Percentiles rank a stretch among this genome's conserved stretches.
These are phyloP conservation scores for Sussaba pulchella DNA, from an alignment of 2,888 invertebrate species.

Conservation along the genomic window DNA sequence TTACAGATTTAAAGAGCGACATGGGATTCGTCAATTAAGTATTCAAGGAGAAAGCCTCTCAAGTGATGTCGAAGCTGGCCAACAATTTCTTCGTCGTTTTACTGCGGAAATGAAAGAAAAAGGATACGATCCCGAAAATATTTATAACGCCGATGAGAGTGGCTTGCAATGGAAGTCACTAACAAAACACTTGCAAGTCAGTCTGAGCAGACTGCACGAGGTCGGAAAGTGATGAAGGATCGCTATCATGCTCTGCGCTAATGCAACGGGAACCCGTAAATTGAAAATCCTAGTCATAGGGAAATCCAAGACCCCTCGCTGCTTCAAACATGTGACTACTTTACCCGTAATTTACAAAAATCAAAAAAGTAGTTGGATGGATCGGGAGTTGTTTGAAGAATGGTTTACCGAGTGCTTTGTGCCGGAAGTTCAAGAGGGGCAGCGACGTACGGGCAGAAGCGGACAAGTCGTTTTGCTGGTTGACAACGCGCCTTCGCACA, in stretches of 20 bases:
- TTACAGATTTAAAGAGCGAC: constrained; percentile 37
- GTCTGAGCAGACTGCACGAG: constrained; percentile 67
- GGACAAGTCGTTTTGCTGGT: constrained; percentile 2
- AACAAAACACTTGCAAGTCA: constrained; percentile 62
- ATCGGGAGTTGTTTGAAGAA: constrained; percentile 59
- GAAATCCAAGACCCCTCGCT: constrained; percentile 71
- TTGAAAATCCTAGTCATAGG: constrained; percentile 71
- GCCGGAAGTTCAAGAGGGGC: constrained; percentile 1
- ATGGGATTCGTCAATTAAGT: constrained; percentile 39
- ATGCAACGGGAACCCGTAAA: constrained; percentile 71
- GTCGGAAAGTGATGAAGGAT: constrained; percentile 69
- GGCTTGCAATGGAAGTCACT: constrained; percentile 63
- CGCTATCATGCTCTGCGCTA: constrained; percentile 71
- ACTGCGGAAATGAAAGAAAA: constrained; percentile 9
- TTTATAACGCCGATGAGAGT: constrained; percentile 68
- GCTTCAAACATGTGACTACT: constrained; percentile 66
- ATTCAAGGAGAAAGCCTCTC: constrained; percentile 37
- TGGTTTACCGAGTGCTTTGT: constrained; percentile 57
- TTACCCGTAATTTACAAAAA: constrained; percentile 62
- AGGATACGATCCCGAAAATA: constrained; percentile 49
- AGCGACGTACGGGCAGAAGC: constrained; percentile 8
- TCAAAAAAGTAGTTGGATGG: constrained; percentile 72
- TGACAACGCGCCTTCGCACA: constrained; percentile 14
- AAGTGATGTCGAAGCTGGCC: no score
- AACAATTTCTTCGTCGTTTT: no score